Evolutionary conservation across 1,140 invertebrate genomes (phyloP), one percentile per base, ranked within the genome.

Genomic region (Archivesica marissinica): DNA sequence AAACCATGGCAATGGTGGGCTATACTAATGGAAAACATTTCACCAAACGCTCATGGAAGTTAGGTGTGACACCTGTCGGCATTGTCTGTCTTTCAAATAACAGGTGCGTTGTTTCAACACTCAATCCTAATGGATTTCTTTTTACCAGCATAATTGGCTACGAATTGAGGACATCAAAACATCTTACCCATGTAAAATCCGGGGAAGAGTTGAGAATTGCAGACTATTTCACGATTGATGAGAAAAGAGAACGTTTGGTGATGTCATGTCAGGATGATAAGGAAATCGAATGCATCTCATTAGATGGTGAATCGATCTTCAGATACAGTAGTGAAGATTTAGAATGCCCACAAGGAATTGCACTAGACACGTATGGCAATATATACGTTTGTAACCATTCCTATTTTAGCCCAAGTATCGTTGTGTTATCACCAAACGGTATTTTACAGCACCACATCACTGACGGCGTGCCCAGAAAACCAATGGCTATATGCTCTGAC

Each of bases 321-420:
- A 9, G 25, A 2, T 59, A 28, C n/a, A 9, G 15, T 6, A 59
- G 25, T 15, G 1, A 6, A 28, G 54, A 6, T 6, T 28, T 59
- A 15, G 54, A 59, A 28, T 59, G 54, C 23, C 54, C 54, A 28
- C 23, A 59, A 59, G 54, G 54, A 59, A 6, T 59, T 28, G 25
- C 54, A 9, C 15, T 59, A 28, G 54, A 59, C 54, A 59, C 6
- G 15, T 28, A 59, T 59, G 54, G 54, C 25, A 59, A 59, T 28
- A 59, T 59, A 9, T 59, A 28, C n/a, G 54, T 59, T n/a, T 59
- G 54, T 28, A 59, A 59, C 15, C 54, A 59, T 28, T 59, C 54
- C 7, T 59, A 59, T 59, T 59, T 59, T 15, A 59, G 33, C 1
- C 54, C 54, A 28, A 59, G 54, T 59, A 15, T 59, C n/a, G 4